These are phyloP conservation scores for Saccopteryx bilineata DNA, from an alignment of 2,113 vertebrate genomes.

Conservation along the genomic window DNA sequence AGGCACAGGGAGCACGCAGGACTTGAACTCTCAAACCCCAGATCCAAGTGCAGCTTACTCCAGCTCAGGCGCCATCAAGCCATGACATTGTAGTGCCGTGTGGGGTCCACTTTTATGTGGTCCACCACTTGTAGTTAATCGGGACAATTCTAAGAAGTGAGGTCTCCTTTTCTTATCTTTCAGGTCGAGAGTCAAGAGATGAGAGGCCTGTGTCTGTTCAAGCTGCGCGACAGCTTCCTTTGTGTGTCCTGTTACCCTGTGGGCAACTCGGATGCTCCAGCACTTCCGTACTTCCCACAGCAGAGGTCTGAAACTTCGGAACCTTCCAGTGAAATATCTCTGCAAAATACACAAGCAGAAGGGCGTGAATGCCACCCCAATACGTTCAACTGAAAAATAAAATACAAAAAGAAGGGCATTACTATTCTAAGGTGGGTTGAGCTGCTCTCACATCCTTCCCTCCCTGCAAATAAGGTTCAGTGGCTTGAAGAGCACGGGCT, in stretches of 20 bases:
- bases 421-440: not conserved
- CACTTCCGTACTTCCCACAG: accelerated
- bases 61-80: too few species aligned
- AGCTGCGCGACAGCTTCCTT: accelerated
- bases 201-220: accelerated
- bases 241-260: accelerated
- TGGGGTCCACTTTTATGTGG: not conserved
- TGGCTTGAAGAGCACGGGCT: not conserved
- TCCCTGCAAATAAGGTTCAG: not conserved
- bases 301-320: not conserved
- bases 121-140: not conserved
- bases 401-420: not conserved
- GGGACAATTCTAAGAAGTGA: not conserved
- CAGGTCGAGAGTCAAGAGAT: constrained; percentile 45
- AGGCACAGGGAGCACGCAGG: accelerated
- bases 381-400: too few species aligned
- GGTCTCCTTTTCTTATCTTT: not conserved
- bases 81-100: not conserved
- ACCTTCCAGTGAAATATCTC: not conserved
- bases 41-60: not conserved
- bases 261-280: accelerated
- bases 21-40: not conserved
- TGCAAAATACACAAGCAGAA: not conserved
- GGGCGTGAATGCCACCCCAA: too few species aligned
- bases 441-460: not conserved